Conservation (phyloP, 2,113 vertebrate species). For the Gambusia holbrooki region DNA sequence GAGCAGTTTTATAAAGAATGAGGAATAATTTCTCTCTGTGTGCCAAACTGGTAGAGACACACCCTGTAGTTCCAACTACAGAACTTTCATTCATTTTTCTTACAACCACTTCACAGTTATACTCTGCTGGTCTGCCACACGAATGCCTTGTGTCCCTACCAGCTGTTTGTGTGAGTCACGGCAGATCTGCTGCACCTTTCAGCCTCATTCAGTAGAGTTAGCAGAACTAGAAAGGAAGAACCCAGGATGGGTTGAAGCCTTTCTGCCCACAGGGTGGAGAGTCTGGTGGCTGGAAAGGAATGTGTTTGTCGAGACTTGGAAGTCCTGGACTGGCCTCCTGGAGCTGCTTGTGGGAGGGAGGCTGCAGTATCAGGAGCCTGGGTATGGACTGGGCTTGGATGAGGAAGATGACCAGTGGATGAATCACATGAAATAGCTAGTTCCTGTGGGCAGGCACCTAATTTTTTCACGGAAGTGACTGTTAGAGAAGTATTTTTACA, state of each 20-base stretch:
- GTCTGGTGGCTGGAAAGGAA: conserved; percentile 55
- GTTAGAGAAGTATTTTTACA: conserved; percentile 58
- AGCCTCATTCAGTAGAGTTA: conserved; percentile 3
- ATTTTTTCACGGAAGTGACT: conserved; percentile 29
- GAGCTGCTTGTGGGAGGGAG: conserved; percentile 37
- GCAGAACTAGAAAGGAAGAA: conserved; percentile 22
- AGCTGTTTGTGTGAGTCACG: too few relatives aligned
- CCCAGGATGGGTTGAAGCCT: conserved; percentile 17
- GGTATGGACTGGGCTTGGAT: conserved; percentile 42
- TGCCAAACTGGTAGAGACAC: too few relatives aligned
- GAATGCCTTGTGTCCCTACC: too few relatives aligned
- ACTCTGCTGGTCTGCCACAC: too few relatives aligned
- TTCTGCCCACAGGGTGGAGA: conserved; percentile 59
- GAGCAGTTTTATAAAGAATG: too few relatives aligned
- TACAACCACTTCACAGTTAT: too few relatives aligned
- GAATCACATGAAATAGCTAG: conserved; percentile 53
- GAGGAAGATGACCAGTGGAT: conserved; percentile 41
- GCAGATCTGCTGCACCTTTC: neutral
- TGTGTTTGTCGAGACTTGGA: conserved; percentile 43
- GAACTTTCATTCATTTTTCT: too few relatives aligned
- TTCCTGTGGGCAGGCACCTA: conserved; percentile 35
- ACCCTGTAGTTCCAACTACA: too few relatives aligned
- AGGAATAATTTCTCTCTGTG: too few relatives aligned
- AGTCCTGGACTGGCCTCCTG: conserved; percentile 29
- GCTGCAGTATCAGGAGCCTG: conserved; percentile 37